Conservation (phyloP, 2,797 vertebrate species). For the Pterois miles region DNA sequence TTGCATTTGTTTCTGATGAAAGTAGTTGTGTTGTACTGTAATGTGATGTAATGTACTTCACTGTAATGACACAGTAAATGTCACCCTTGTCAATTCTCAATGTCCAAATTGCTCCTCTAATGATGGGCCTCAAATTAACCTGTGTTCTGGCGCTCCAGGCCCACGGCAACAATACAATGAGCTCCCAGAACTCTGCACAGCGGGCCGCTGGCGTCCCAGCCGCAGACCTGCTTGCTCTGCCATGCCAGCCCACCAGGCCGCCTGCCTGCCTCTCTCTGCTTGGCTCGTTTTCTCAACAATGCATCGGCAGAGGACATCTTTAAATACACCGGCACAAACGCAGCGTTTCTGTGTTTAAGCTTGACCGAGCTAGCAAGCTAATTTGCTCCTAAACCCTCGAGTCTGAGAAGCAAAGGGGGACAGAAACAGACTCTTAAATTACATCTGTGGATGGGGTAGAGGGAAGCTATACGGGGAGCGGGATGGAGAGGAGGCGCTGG, state of each 20-base stretch:
- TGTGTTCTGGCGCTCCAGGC: constrained; percentile 39
- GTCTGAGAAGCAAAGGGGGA: constrained; percentile 76
- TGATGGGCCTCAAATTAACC: constrained; percentile 68
- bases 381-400: constrained; percentile 85
- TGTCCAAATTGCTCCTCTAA: constrained; percentile 55
- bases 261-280: constrained; percentile 34
- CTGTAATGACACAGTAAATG: constrained; percentile 38
- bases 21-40: not conserved
- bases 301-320: constrained; percentile 79
- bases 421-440: constrained; percentile 80
- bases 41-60: constrained; percentile 5
- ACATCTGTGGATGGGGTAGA: constrained; percentile 73
- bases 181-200: constrained; percentile 62
- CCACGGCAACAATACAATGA: constrained; percentile 45
- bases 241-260: constrained; percentile 24
- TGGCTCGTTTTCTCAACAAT: constrained; percentile 58
- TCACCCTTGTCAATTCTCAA: constrained; percentile 44
- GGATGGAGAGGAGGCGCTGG: not conserved
- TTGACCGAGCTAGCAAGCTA: constrained; percentile 82
- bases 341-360: constrained; percentile 84
- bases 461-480: constrained; percentile 37
- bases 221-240: constrained; percentile 40
- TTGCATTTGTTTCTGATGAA: not conserved
- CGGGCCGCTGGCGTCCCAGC: constrained; percentile 35
- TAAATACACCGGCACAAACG: constrained; percentile 81